Evolutionary conservation across 1,140 invertebrate species (phyloP).

Genomic region (Procambarus clarkii): DNA sequence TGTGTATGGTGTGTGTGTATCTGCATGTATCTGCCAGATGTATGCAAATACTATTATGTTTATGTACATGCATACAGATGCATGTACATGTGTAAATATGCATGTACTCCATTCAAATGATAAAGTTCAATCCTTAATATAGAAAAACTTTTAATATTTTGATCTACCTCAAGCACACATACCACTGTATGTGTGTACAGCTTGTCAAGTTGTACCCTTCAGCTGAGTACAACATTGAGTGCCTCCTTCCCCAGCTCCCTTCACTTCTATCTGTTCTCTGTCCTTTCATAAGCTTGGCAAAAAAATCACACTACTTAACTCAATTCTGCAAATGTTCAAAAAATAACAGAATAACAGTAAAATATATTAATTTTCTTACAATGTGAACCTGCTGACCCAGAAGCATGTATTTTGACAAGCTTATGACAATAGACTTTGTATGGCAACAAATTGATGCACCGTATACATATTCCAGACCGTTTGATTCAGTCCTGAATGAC

Average conservation of each 20-base stretch:
- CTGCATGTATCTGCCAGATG: too few species aligned
- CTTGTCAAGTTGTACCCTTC: slow-evolving; percentile 15
- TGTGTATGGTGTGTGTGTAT: too few species aligned
- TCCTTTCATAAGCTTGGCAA: slow-evolving; percentile 42
- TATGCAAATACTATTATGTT: too few species aligned
- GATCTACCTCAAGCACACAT: neutral
- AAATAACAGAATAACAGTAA: neutral
- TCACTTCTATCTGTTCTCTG: slow-evolving; percentile 38
- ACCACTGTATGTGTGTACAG: neutral
- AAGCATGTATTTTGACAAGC: neutral
- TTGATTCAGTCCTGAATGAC: slow-evolving; percentile 41
- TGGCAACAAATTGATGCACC: slow-evolving; percentile 63
- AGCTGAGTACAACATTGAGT: slow-evolving; percentile 19
- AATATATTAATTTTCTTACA: neutral
- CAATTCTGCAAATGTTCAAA: neutral
- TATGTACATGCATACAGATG: neutral
- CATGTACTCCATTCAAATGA: neutral
- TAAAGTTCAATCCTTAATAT: neutral
- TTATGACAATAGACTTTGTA: slow-evolving; percentile 54
- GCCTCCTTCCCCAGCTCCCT: slow-evolving; percentile 32
- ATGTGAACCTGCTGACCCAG: neutral
- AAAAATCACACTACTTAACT: neutral
- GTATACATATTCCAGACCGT: slow-evolving; percentile 61
- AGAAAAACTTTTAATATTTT: neutral
- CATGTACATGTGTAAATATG: neutral